Evolutionary conservation across 2,888 invertebrate genomes (phyloP), one percentile per base, ranked within the genome.

Genomic region (Spodoptera exigua): DNA sequence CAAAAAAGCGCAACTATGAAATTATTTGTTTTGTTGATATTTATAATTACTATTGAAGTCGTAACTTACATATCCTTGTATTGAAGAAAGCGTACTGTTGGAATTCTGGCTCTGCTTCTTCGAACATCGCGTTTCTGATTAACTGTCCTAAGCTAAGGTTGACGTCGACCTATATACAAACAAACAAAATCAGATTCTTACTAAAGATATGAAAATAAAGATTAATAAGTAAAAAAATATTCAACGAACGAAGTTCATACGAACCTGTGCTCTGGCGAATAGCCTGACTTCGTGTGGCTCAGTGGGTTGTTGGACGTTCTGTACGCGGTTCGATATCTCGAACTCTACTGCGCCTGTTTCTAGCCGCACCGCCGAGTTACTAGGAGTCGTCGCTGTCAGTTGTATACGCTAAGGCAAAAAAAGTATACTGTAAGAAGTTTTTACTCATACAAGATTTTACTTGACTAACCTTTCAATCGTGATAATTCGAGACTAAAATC

Each of bases 71-170:
- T 75, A 99, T 98, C 77, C 98, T 96, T 0, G 99, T 99, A 86
- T 99, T 98, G 92, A 99, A 99, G 92, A 99, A 99, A 0, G 99
- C 99, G 86, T 98, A 98, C 84, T 99, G 98, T 84, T 99, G 99
- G 87, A 99, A 99, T 88, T 99, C 99, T 0, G 99, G 97, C 79
- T 99, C 98, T 0, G 99, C 99, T 87, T 99, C 99, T 85, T 99
- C 99, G 86, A 99, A 99, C 90, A 99, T 96, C 0, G 98, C 97
- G 89, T 99, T 98, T 57, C 98, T 95, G 48, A 98, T 96, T 34
- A 99, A 95, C 85, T 99, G 99, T 0, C 99, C 99, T n/a, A 99
- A 94, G 40, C 98, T 98, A 5, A 99, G 90, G 90, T 98, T 99
- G 9, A 99, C 96, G 83, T 99, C 98, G 40, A 37, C n/a, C n/a